A percentile compares a stretch with the other conserved stretches of the same genome.
Evolutionary conservation across 2,113 vertebrate genomes (phyloP).

Genomic region (Ranitomeya variabilis): DNA sequence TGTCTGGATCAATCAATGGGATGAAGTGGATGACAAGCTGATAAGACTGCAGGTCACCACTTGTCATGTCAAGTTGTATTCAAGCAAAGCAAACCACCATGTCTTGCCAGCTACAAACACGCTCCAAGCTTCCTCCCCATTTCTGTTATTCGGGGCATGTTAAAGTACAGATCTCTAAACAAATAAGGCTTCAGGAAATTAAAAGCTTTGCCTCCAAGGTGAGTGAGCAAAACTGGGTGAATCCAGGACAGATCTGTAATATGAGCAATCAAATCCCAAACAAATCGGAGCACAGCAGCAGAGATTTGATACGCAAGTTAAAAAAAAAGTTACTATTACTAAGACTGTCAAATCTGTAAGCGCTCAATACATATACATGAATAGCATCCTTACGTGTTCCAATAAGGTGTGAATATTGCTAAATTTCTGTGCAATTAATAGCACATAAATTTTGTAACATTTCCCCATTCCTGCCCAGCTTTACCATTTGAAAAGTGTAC

Average conservation of each 20-base stretch:
- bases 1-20: conserved; percentile 70
- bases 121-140: conserved; percentile 59
- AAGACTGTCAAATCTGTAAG: no score
- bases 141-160: conserved; percentile 50
- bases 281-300: neutral
- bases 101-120: conserved; percentile 61
- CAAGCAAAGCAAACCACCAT: conserved; percentile 64
- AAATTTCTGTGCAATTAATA: no score
- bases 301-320: neutral
- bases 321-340: neutral
- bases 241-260: conserved; percentile 32
- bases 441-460: no score
- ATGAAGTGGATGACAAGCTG: conserved; percentile 69
- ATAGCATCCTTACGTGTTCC: no score
- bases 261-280: neutral
- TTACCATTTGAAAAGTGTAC: no score
- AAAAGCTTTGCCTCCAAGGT: conserved; percentile 30
- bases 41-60: conserved; percentile 68
- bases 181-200: conserved; percentile 21
- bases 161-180: conserved; percentile 44
- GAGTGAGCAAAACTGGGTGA: conserved; percentile 24
- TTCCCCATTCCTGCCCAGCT: no score
- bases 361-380: no score
- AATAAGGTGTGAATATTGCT: no score
- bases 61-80: conserved; percentile 67